Conservation (phyloP, 2,797 vertebrate genomes). For the Hephaestus fuliginosus region DNA sequence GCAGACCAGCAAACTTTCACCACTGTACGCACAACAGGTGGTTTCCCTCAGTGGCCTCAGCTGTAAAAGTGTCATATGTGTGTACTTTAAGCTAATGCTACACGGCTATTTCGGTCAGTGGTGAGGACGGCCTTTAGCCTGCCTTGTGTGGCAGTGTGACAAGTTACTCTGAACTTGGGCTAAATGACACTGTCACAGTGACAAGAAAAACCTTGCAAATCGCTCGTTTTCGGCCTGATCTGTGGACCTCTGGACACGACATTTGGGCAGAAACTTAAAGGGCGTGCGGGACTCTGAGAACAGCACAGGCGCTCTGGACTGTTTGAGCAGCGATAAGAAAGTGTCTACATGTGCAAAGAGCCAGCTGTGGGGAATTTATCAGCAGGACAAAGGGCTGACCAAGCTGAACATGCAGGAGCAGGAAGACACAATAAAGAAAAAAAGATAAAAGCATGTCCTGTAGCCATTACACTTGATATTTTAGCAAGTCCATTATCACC, state of each 20-base stretch:
- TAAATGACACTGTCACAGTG: slow-evolving; percentile 60
- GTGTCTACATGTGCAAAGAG: slow-evolving; percentile 58
- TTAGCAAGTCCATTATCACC: neutral
- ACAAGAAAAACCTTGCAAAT: slow-evolving; percentile 29
- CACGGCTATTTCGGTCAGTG: slow-evolving; percentile 41
- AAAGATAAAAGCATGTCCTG: slow-evolving; percentile 27
- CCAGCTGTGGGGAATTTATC: slow-evolving; percentile 63
- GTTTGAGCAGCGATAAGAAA: slow-evolving; percentile 72
- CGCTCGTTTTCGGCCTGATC: neutral
- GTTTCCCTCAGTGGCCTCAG: slow-evolving; percentile 29
- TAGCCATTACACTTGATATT: neutral
- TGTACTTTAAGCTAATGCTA: slow-evolving; percentile 29
- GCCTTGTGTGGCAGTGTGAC: slow-evolving; percentile 16
- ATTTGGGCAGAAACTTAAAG: slow-evolving; percentile 13
- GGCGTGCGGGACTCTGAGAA: slow-evolving; percentile 44
- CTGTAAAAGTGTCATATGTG: slow-evolving; percentile 25
- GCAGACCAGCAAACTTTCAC: neutral
- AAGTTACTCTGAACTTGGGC: slow-evolving; percentile 55
- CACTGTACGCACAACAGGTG: slow-evolving; percentile 27
- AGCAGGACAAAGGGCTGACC: slow-evolving; percentile 65
- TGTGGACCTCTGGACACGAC: slow-evolving; percentile 20
- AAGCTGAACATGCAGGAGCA: slow-evolving; percentile 14
- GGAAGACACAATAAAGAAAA: slow-evolving; percentile 17
- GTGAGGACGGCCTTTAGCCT: slow-evolving; percentile 8
- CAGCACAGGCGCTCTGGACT: slow-evolving; percentile 34